Conservation (phyloP, 2,113 vertebrate genomes). For the Calyptommatus sinebrachiatus region DNA sequence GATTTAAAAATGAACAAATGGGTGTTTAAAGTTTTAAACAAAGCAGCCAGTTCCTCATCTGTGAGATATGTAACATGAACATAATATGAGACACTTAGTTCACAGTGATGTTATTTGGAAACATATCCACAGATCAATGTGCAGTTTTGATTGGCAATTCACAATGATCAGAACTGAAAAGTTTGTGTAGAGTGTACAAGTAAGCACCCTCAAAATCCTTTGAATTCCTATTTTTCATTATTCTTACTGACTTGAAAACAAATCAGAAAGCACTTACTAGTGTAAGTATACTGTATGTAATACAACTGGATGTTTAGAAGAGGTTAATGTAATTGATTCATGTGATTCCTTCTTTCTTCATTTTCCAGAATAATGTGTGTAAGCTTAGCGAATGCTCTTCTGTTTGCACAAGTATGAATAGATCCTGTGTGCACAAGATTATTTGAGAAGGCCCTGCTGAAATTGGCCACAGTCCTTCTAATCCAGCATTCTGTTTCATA, state of each 20-base stretch:
- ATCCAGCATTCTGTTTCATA: too few species aligned
- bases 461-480: too few species aligned
- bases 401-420: neutral
- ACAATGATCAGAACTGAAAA: neutral
- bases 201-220: neutral
- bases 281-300: neutral
- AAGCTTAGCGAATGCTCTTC: neutral
- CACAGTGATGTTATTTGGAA: neutral
- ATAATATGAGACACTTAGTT: too few species aligned
- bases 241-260: too few species aligned
- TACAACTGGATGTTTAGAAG: neutral
- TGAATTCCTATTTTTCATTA: too few species aligned
- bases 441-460: too few species aligned
- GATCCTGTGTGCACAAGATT: neutral
- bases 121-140: neutral
- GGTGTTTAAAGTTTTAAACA: neutral
- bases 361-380: neutral
- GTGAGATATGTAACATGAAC: neutral
- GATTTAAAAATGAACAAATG: neutral
- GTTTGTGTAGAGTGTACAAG: neutral
- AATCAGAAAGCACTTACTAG: neutral
- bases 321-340: neutral
- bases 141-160: neutral
- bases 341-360: neutral
- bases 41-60: neutral